phyloP scores from a whole-genome alignment of 2,113 vertebrate species.

The Felis chaus region DNA sequence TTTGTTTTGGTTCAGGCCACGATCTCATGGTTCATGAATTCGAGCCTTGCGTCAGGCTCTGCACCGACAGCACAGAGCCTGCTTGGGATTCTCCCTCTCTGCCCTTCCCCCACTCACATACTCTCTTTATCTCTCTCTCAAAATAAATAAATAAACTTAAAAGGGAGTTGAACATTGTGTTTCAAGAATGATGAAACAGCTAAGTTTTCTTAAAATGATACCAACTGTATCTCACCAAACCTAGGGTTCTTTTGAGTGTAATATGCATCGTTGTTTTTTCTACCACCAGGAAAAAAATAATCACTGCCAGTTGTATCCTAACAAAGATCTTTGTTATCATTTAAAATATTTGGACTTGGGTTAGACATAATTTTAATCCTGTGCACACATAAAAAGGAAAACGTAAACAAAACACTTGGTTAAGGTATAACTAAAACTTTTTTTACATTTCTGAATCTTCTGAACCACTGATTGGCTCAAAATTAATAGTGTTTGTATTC shows the following conservation, averaged over 20 bases:
- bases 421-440: not conserved
- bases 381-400: not conserved
- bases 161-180: not conserved
- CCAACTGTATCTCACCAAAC: not conserved
- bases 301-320: not conserved
- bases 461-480: not conserved
- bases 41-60: too few relatives aligned
- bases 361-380: not conserved
- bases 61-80: too few relatives aligned
- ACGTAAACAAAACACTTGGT: not conserved
- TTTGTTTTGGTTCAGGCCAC: too few relatives aligned
- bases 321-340: not conserved
- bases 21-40: too few relatives aligned
- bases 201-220: not conserved
- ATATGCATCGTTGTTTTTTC: not conserved
- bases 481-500: not conserved
- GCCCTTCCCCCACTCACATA: too few relatives aligned
- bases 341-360: not conserved
- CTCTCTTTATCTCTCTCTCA: too few relatives aligned
- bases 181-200: not conserved
- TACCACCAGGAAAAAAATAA: not conserved
- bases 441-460: not conserved
- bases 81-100: too few relatives aligned
- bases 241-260: not conserved
- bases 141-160: too few relatives aligned